These are phyloP conservation scores for Marmota monax DNA, from an alignment of 2,113 vertebrate species.

Conservation along the genomic window DNA sequence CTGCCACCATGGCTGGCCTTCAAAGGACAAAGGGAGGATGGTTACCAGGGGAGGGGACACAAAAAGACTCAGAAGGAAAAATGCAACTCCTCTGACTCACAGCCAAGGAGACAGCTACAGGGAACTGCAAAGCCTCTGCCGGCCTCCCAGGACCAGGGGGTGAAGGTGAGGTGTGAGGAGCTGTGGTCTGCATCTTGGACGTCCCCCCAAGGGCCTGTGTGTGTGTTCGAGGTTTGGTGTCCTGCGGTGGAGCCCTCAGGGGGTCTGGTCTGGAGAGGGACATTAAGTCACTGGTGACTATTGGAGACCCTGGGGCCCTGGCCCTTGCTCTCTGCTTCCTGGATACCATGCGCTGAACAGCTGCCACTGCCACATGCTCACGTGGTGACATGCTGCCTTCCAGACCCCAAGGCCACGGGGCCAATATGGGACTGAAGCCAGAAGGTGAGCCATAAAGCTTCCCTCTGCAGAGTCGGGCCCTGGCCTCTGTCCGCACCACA, in stretches of 20 bases:
- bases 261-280: not conserved
- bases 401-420: not conserved
- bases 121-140: not conserved
- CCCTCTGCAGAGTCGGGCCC: too few species aligned
- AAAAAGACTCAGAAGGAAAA: not conserved
- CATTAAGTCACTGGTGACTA: not conserved
- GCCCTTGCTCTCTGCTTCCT: too few species aligned
- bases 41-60: not conserved
- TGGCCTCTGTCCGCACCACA: not conserved
- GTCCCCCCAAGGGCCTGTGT: too few species aligned
- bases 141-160: fast-evolving
- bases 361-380: not conserved
- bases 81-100: not conserved
- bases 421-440: not conserved
- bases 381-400: too few species aligned
- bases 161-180: not conserved
- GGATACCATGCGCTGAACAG: not conserved
- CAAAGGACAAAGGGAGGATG: not conserved
- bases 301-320: not conserved
- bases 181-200: too few species aligned
- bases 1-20: not conserved
- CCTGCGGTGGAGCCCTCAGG: not conserved
- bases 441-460: not conserved
- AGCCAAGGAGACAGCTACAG: not conserved
- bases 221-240: not conserved